Evolutionary conservation across 64 coral and sea anemone species (phyloP), one percentile per base, ranked within the genome.

Genomic region (Catalaphyllia jardinei): DNA sequence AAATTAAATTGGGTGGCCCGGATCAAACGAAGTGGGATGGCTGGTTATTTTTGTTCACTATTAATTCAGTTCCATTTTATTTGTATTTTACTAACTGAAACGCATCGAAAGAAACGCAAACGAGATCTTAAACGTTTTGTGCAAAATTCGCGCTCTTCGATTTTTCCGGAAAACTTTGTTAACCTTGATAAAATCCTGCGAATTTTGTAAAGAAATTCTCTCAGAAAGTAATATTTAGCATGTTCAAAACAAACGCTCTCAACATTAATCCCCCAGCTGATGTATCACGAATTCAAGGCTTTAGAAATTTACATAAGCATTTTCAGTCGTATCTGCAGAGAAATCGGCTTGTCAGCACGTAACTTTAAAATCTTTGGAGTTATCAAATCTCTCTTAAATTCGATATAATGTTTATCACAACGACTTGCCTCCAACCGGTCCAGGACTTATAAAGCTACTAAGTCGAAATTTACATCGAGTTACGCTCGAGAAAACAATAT

Each of bases 51-150:
- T 85, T 71, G 63, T 85, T 85, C 63, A 38, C 63, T 64, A 85
- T 85, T 85, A 85, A 85, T 85, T 85, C 81, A 71, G 62, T 16
- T 85, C 38, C 81, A 85, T 85, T 85, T 85, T 85, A 85, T 85
- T 85, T 85, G 81, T 85, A 85, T 85, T 85, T 85, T 85, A 85
- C 81, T 33, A 71, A 85, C 81, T 25, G 60, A 71, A 64, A 63
- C 81, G 38, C 81, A 85, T 24, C 69, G 46, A 85, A 85, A 71
- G 81, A 85, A 85, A 85, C 33, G 63, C n/a, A 85, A 85, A 85
- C 81, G 81, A 85, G 81, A 85, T 15, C 55, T 80, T 83, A 46
- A 65, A 61, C n/a, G 62, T 16, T 85, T 25, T 83, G 60, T 83
- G 29, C 30, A 24, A 31, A 73, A 29, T 74, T 62, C 29, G 19